Conservation (phyloP, 2,888 invertebrate species). For the Erpobdella octoculata region DNA sequence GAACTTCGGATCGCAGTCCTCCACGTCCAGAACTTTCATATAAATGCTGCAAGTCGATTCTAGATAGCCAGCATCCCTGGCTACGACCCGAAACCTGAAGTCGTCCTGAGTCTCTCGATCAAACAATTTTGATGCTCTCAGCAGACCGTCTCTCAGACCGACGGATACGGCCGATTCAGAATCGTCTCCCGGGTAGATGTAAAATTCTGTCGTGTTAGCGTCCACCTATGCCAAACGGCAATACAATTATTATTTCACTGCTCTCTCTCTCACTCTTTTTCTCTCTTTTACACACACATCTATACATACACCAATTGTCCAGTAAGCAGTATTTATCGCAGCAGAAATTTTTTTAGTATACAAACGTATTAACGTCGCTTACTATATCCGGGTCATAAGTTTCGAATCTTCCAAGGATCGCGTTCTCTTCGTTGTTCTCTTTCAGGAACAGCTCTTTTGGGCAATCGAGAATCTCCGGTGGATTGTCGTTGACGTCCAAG, state of each 20-base stretch:
- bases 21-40: conserved; percentile 4
- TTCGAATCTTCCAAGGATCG: neutral
- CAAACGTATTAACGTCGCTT: neutral
- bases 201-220: neutral
- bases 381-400: conserved; percentile 17
- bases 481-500: conserved; percentile 14
- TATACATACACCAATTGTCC: neutral
- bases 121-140: neutral
- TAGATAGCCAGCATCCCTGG: conserved; percentile 1
- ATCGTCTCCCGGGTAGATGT: neutral
- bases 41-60: neutral
- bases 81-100: neutral
- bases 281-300: neutral
- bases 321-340: neutral
- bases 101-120: conserved; percentile 5
- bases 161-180: neutral
- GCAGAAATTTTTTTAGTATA: too few species aligned
- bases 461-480: conserved; percentile 1
- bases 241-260: too few species aligned
- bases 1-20: conserved; percentile 5
- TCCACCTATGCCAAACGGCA: too few species aligned
- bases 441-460: neutral
- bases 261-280: too few species aligned
- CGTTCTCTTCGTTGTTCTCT: neutral
- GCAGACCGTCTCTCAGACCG: neutral